Evolutionary conservation across 2,113 vertebrate genomes (phyloP).

Genomic region (Setophaga kirtlandii): DNA sequence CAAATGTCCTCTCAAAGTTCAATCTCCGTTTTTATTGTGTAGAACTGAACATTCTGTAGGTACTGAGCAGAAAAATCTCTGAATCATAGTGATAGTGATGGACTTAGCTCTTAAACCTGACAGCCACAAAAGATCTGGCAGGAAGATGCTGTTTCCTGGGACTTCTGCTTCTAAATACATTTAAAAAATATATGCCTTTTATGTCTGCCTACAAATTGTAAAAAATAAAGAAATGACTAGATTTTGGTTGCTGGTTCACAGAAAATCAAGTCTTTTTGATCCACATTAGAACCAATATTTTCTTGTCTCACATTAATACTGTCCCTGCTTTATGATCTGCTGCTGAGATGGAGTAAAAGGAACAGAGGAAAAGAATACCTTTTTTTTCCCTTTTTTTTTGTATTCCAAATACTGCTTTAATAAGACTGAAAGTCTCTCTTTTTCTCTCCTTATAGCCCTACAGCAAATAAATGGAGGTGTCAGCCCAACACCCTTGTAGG

Average conservation of each 20-base stretch:
- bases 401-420: conserved; percentile 55
- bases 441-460: conserved; percentile 46
- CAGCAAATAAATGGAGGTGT: conserved; percentile 74
- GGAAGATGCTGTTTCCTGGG: not conserved
- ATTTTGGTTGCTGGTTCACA: not conserved
- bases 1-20: not conserved
- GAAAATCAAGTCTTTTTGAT: not conserved
- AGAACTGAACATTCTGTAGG: not conserved
- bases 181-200: not conserved
- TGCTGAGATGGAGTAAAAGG: not conserved
- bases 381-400: not conserved
- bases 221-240: not conserved
- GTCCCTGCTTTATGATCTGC: not conserved
- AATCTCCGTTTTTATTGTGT: conserved; percentile 8
- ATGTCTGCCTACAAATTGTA: not conserved
- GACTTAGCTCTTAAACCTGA: not conserved
- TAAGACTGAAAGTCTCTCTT: conserved; percentile 42
- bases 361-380: not conserved
- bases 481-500: conserved; percentile 71
- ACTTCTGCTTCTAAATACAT: not conserved
- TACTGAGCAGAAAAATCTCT: not conserved
- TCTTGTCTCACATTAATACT: not conserved
- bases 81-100: not conserved
- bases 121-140: not conserved
- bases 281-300: not conserved